These are phyloP conservation scores for Drosophila setifemur DNA, from an alignment of 1,140 invertebrate genomes.

Conservation along the genomic window DNA sequence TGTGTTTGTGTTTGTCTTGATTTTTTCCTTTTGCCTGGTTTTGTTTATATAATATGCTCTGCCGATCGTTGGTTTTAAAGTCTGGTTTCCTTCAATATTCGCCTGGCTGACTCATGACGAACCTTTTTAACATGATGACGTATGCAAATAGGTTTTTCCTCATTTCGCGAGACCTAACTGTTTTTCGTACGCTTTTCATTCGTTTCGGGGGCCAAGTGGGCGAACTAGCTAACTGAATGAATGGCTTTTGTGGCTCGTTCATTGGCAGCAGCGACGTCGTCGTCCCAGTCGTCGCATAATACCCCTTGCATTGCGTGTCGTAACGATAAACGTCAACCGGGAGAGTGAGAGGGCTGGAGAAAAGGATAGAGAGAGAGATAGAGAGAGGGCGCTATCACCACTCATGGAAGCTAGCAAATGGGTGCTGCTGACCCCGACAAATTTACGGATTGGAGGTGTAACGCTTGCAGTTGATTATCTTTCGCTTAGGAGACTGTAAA, in stretches of 20 bases:
- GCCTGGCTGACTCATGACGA: slow-evolving; percentile 41
- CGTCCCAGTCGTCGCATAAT: slow-evolving; percentile 40
- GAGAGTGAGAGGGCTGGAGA: neutral
- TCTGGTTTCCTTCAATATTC: slow-evolving; percentile 21
- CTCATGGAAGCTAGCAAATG: slow-evolving; percentile 5
- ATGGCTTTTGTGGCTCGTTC: slow-evolving; percentile 14
- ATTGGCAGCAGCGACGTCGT: slow-evolving; percentile 34
- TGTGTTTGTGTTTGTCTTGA: too few relatives aligned
- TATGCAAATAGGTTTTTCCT: slow-evolving; percentile 44
- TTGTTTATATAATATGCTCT: slow-evolving; percentile 16
- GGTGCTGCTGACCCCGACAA: slow-evolving; percentile 27
- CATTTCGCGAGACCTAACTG: neutral
- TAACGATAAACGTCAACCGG: slow-evolving; percentile 27
- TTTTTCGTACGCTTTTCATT: slow-evolving; percentile 10
- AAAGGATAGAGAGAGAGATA: neutral
- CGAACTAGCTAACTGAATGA: slow-evolving; percentile 17
- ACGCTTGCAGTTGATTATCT: slow-evolving; percentile 6
- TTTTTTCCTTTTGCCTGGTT: too few relatives aligned
- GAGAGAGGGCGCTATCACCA: slow-evolving; percentile 1
- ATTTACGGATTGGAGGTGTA: neutral
- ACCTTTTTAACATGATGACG: slow-evolving; percentile 43
- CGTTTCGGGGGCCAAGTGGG: slow-evolving; percentile 50
- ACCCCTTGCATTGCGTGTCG: slow-evolving; percentile 58
- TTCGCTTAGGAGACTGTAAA: neutral
- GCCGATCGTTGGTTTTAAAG: neutral